Percentiles rank a stretch among this genome's conserved stretches.
Conservation (phyloP, 2,888 invertebrate species). For the Griposia aprilina region DNA sequence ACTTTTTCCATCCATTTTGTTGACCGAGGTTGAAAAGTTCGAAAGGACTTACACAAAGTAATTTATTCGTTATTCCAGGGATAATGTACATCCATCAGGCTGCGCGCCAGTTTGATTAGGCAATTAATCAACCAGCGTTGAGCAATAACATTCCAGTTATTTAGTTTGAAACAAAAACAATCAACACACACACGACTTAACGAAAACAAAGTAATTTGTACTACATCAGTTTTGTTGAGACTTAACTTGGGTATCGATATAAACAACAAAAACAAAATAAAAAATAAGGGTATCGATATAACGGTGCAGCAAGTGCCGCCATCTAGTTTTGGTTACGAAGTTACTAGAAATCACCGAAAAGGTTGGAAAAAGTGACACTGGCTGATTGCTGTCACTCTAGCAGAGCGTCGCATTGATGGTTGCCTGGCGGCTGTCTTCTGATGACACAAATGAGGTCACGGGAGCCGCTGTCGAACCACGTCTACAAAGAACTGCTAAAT, state of each 20-base stretch:
- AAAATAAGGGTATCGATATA: too few species aligned
- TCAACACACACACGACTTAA: conserved; percentile 42
- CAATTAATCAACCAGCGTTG: conserved; percentile 48
- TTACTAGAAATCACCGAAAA: neutral
- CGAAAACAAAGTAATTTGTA: conserved; percentile 40
- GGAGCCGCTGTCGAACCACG: neutral
- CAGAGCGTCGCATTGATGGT: neutral
- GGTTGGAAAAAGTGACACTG: neutral
- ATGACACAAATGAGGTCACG: neutral
- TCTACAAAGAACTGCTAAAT: neutral
- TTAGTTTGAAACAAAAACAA: conserved; percentile 60
- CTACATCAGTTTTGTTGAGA: neutral
- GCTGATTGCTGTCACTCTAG: neutral
- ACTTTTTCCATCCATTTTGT: conserved; percentile 24
- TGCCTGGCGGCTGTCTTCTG: neutral
- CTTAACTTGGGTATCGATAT: neutral
- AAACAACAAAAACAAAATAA: too few species aligned
- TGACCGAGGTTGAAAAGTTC: conserved; percentile 21
- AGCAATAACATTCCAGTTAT: conserved; percentile 57
- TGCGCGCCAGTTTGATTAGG: conserved; percentile 42
- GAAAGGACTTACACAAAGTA: conserved; percentile 7
- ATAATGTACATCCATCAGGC: conserved; percentile 47
- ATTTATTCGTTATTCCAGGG: conserved; percentile 40
- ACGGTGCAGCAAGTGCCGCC: neutral
- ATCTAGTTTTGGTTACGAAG: neutral